Evolutionary conservation across 1,140 invertebrate species (phyloP), one percentile per base, ranked within the genome.

Genomic region (Drosophila mayri): DNA sequence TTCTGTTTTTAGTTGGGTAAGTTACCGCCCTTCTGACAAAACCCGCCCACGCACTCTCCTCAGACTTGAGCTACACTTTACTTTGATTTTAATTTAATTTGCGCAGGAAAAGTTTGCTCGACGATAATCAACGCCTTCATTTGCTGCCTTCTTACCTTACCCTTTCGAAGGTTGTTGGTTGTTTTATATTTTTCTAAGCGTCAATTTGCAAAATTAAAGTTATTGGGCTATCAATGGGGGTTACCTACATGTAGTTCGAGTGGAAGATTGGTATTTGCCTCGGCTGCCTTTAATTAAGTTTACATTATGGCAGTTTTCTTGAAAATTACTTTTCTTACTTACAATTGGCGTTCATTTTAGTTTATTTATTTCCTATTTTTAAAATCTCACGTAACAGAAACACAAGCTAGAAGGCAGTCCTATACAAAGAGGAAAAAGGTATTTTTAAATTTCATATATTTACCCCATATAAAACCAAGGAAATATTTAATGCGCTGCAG

Each of bases 1-100:
- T 58, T 64, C 57, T 60, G 46, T 79, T 59, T 80, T 72, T 54
- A 76, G 65, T 81, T 76, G 40, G 30, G 11, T 44, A 30, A 79
- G 61, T 47, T 71, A 38, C 65, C 77, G 76, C 62, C 58, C 62
- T 54, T 41, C 68, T 20, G 16, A 30, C 44, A 25, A 44, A 44
- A 46, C n/a, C 58, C 40, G 25, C 50, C 41, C 58, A 55, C 44
- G 28, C 14, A 61, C 46, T 43, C 44, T n/a, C 49, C 40, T 18
- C 40, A 40, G 64, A 47, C 54, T 41, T 12, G 8, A 11, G 46
- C n/a, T 30, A 32, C 59, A 64, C 60, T 77, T 72, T 73, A 41
- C 44, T 65, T 65, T 64, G 59, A 72, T 71, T 85, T 85, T 80
- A 80, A 84, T 77, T 84, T 58, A 80, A 84, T 80, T 80, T 84